Base-by-base conservation (phyloP, 2,113 vertebrate species). In the Nanorana parkeri region DNA sequence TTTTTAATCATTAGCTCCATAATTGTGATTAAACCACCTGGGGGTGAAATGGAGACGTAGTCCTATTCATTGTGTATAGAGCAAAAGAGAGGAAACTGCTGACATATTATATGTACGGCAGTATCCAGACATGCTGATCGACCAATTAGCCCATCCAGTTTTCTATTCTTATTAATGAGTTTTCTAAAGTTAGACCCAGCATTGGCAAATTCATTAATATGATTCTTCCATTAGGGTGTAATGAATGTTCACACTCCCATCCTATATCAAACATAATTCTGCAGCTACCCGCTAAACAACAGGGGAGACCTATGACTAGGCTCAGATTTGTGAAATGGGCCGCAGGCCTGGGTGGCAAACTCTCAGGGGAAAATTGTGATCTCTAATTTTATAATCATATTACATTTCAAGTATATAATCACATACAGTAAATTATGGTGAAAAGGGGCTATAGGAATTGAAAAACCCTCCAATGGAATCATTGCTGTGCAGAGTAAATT, bases 61-160 rank as follows among this genome's bases (percentile, higher is more conserved):
- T 32, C 20, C 56, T 75, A 1, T 47, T 47, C 41, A 47, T 11
- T 47, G 5, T 10, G 11, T 41, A 75, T 36, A 29, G 5, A 36
- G 24, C n/a, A 47, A 60, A 32, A 60, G 72, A 15, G 8, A 58
- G 36, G 55, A 75, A 61, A 60, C 28, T 23, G 55, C 72, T 75
- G 55, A 75, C 29, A 23, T 24, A 5, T 32, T 23, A 17, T 61
- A 41, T 17, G 60, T 32, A 60, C 5, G 4, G 28, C 28, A 58
- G 58, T 28, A 36, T 58, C 58, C 16, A 36, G 72, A 41, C 60
- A 29, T 47, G 72, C 55, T 60, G 72, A 75, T 75, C 41, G 58
- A 74, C 52, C 54, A 74, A 75, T 61, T 75, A 75, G n/a, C 72
- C n/a, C 21, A 5, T 19, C 28, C 32, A 32, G 55, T 2, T 56